A percentile compares a stretch with the other conserved stretches of the same genome.
phyloP scores from a whole-genome alignment of 1,140 invertebrate species.

The Scaptomyza montana region DNA sequence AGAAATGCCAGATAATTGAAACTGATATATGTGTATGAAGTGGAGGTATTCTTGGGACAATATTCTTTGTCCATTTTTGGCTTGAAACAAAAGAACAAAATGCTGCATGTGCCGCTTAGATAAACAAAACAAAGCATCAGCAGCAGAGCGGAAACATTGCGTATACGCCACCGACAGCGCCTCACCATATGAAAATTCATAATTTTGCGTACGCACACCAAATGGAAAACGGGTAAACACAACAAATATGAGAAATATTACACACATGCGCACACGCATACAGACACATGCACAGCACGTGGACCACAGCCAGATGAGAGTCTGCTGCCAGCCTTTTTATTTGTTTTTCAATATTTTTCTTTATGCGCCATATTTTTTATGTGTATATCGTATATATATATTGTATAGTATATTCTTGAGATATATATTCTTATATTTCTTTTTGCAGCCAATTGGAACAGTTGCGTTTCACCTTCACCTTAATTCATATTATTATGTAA shows the following conservation, averaged over 20 bases:
- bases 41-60: slow-evolving; percentile 30
- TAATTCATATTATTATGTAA: slow-evolving; percentile 74
- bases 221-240: slow-evolving; percentile 71
- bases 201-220: slow-evolving; percentile 61
- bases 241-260: slow-evolving; percentile 42
- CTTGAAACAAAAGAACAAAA: slow-evolving; percentile 53
- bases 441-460: slow-evolving; percentile 52
- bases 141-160: slow-evolving; percentile 58
- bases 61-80: slow-evolving; percentile 47
- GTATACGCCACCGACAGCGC: slow-evolving; percentile 60
- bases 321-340: slow-evolving; percentile 57
- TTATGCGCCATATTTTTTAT: slow-evolving; percentile 59
- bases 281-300: slow-evolving; percentile 48
- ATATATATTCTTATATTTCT: slow-evolving; percentile 34
- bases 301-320: slow-evolving; percentile 34
- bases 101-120: slow-evolving; percentile 57
- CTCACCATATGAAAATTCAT: slow-evolving; percentile 58
- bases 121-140: slow-evolving; percentile 59
- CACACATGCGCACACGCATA: slow-evolving; percentile 25
- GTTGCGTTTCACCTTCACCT: slow-evolving; percentile 77
- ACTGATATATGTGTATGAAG: slow-evolving; percentile 80
- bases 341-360: slow-evolving; percentile 75
- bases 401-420: slow-evolving; percentile 15
- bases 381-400: slow-evolving; percentile 10
- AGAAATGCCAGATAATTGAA: slow-evolving; percentile 70